phyloP scores from a whole-genome alignment of 1,140 invertebrate species.

The Argopecten irradians region DNA sequence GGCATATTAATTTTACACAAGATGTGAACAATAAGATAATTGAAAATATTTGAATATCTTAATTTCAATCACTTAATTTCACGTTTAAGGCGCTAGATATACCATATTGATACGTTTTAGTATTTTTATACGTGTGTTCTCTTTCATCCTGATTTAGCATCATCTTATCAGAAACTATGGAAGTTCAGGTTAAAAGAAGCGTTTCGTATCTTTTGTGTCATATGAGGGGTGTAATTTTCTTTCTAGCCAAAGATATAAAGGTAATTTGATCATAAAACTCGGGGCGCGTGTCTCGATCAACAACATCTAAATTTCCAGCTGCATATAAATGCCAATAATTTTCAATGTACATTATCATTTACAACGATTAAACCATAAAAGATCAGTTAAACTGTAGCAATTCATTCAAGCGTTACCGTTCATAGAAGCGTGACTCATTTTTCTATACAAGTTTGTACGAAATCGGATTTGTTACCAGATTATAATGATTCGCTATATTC shows the following conservation, averaged over 20 bases:
- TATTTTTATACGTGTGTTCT: not conserved
- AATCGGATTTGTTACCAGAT: conserved; percentile 17
- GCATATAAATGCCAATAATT: conserved; percentile 18
- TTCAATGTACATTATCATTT: conserved; percentile 4
- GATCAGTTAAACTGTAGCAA: conserved; percentile 8
- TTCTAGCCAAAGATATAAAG: not conserved
- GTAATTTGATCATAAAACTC: not conserved
- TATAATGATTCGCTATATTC: not conserved
- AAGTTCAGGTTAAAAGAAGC: not conserved
- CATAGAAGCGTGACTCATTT: conserved; percentile 14
- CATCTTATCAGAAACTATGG: not conserved
- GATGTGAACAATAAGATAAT: not conserved
- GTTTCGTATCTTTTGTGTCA: conserved; percentile 21
- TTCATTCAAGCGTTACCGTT: not conserved
- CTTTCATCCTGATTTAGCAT: not conserved
- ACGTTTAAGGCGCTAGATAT: not conserved
- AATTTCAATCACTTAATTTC: not conserved
- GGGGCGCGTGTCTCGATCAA: conserved; percentile 2
- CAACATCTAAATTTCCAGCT: conserved; percentile 18
- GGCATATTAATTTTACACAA: not conserved
- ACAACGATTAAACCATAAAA: conserved; percentile 11
- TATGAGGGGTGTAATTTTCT: conserved; percentile 16
- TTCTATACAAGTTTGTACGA: not conserved
- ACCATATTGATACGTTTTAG: not conserved
- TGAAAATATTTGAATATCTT: not conserved